Percentiles rank a stretch among this genome's conserved stretches.
Evolutionary conservation across 2,113 vertebrate species (phyloP).

Genomic region (Mirza zaza): DNA sequence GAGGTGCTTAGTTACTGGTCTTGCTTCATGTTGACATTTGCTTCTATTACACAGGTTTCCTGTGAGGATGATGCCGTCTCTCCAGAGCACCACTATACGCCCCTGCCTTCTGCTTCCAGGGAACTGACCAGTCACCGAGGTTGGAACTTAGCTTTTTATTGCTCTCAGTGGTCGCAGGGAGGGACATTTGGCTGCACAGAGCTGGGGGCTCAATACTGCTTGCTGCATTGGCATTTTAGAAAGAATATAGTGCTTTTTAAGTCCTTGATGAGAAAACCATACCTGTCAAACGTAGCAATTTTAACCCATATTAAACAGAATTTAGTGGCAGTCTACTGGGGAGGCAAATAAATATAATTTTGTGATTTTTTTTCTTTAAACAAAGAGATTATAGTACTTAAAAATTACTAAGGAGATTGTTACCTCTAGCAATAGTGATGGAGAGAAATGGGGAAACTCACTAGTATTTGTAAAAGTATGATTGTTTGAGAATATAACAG

Average conservation of each 20-base stretch:
- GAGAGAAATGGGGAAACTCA: constrained; percentile 69
- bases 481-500: constrained; percentile 55
- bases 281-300: constrained; percentile 74
- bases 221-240: constrained; percentile 1
- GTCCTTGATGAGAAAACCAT: constrained; percentile 69
- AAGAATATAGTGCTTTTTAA: constrained; percentile 62
- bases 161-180: neutral
- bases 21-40: constrained; percentile 1
- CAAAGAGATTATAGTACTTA: constrained; percentile 71
- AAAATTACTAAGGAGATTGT: constrained; percentile 74
- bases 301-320: constrained; percentile 76
- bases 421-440: constrained; percentile 54
- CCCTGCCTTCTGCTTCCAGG: constrained; percentile 91
- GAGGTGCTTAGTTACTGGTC: neutral
- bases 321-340: constrained; percentile 73
- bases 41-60: constrained; percentile 77
- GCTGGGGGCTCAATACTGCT: neutral
- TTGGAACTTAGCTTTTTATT: constrained; percentile 74
- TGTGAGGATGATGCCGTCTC: constrained; percentile 71
- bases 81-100: constrained; percentile 87
- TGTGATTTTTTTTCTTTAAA: constrained; percentile 43
- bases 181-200: neutral
- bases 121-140: constrained; percentile 94
- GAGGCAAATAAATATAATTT: constrained; percentile 78
- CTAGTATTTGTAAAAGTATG: constrained; percentile 67